Base-by-base conservation (phyloP, 2,113 vertebrate genomes). In the Gasterosteus nipponicus region DNA sequence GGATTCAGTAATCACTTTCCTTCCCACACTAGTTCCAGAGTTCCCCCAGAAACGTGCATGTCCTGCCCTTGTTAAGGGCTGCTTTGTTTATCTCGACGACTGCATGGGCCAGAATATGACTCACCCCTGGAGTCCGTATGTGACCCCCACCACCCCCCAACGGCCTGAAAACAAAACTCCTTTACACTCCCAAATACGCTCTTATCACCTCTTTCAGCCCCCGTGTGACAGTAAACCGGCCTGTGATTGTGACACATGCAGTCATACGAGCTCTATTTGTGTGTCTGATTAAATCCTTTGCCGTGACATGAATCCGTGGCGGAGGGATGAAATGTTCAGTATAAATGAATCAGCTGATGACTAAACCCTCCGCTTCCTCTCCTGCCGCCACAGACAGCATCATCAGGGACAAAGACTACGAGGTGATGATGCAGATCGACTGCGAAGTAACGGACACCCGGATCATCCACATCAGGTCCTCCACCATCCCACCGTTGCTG, bases 371-470 rank as follows among this genome's bases (percentile, higher is more conserved):
- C 0, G 54, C 65, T 68, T 64, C 51, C 12, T 71, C 12, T 69
- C 10, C 66, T 81, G 22, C 49, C n/a, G 2, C 39, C 84, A 49
- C 94, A 99, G 98, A 98, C 39, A 97, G 96, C 8, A 92, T 98
- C 46, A 97, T 98, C 81, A 94, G 96, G 0, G 96, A 96, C 81
- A 94, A 97, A 80, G 96, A 97, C 65, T 95, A 95, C 0, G 96
- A 98, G 86, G 96, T 97, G 83, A 99, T 99, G 98, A 99, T 99
- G 97, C 97, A 99, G 92, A 99, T 98, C 0, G 98, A 98, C 92
- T 99, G 97, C 3, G 97, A 99, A 77, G 98, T 99, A 74, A 96
- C 96, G 78, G 95, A 98, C 93, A 98, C 97, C 80, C 94, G 96
- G 87, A 97, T 97, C 77, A 93, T 99, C 41, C 97, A 98, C 89